A percentile compares a stretch with the other conserved stretches of the same genome.
phyloP scores from a whole-genome alignment of 2,888 invertebrate genomes.

The Anthrax anthrax region DNA sequence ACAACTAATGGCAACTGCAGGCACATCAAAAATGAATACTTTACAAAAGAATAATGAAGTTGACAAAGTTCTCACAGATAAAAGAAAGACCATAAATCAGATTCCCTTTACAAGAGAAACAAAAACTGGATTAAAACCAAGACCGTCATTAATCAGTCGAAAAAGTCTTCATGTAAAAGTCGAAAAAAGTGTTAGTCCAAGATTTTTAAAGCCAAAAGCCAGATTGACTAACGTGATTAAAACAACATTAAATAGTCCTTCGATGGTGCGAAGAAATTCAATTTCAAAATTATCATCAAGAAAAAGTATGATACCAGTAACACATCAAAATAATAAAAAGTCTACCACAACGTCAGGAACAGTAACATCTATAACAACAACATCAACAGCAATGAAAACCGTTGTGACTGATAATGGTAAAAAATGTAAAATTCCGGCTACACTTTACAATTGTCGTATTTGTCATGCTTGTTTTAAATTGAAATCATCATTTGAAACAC shows the following conservation, averaged over 20 bases:
- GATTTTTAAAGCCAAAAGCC: not conserved
- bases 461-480: not conserved
- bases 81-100: no score
- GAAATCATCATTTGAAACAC: not conserved
- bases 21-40: no score
- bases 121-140: no score
- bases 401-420: not conserved
- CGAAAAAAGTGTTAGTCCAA: no score
- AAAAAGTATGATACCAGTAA: not conserved
- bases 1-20: no score
- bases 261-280: not conserved
- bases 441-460: not conserved
- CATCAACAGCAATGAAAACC: not conserved
- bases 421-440: not conserved
- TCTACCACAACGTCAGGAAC: not conserved
- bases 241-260: not conserved
- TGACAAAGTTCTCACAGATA: no score
- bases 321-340: not conserved
- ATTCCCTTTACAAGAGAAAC: no score
- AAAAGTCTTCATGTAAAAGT: no score
- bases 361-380: not conserved
- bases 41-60: no score
- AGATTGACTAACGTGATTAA: not conserved
- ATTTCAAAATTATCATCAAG: not conserved
- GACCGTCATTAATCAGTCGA: no score